Conservation (phyloP, 2,113 vertebrate genomes). For the Lagopus muta region DNA sequence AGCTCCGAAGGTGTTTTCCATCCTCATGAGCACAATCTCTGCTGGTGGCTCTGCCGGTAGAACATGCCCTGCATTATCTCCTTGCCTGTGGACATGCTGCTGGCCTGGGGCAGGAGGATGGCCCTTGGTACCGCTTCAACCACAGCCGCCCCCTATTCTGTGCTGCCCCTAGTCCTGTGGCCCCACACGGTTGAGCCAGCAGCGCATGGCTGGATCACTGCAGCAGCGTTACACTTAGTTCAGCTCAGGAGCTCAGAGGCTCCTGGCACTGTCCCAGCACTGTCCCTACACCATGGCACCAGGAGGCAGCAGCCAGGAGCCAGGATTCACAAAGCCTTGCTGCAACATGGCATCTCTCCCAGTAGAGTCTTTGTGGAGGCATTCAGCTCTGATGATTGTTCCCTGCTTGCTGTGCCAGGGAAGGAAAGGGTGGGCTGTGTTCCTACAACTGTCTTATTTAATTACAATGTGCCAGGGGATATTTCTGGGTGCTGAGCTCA, state of each 20-base stretch:
- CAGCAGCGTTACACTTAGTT: too few species aligned
- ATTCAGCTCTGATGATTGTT: neutral
- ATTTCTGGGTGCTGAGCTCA: neutral
- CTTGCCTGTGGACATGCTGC: neutral
- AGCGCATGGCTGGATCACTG: too few species aligned
- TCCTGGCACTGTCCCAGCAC: neutral
- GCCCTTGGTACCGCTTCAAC: rapidly evolving
- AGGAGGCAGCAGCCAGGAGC: neutral
- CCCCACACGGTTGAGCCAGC: neutral
- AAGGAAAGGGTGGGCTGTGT: neutral
- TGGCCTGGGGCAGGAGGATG: neutral
- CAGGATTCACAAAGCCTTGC: neutral
- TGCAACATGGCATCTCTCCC: neutral
- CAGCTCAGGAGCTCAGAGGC: too few species aligned
- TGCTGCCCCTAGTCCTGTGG: neutral
- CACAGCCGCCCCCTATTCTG: neutral
- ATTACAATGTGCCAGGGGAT: neutral
- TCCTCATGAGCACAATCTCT: neutral
- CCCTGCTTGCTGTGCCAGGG: neutral
- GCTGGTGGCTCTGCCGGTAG: neutral
- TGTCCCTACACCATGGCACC: neutral
- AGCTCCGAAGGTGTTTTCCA: constrained; percentile 29
- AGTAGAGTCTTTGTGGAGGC: neutral
- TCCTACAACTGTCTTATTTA: neutral
- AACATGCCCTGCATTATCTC: neutral